Conservation (phyloP, 1,140 invertebrate genomes). For the Rhyacophila brunnea region DNA sequence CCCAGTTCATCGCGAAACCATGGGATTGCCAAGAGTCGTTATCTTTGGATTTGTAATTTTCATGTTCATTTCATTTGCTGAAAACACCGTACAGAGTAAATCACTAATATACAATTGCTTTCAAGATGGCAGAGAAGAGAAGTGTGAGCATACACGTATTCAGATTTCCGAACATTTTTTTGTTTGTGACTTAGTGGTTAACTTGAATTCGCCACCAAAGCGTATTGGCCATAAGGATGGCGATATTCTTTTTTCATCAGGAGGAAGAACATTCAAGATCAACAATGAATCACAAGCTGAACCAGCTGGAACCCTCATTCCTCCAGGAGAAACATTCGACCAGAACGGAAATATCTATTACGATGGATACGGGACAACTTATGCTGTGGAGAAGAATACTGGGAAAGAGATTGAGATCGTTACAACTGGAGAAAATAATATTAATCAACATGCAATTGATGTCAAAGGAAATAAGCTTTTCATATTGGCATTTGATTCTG, state of each 20-base stretch:
- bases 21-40: no score
- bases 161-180: no score
- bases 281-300: not conserved
- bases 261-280: not conserved
- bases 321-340: constrained; percentile 7
- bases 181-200: no score
- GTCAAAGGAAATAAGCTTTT: not conserved
- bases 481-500: constrained; percentile 1
- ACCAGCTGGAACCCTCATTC: not conserved
- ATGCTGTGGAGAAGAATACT: constrained; percentile 5
- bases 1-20: no score
- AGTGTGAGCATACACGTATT: no score
- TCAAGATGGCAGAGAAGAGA: no score
- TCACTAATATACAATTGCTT: no score
- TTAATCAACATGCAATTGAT: constrained; percentile 5
- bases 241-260: not conserved
- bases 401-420: constrained; percentile 8
- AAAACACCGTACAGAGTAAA: no score
- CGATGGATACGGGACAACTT: not conserved
- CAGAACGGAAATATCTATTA: constrained; percentile 10
- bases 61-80: no score
- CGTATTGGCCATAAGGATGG: constrained; percentile 3
- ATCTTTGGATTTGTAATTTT: no score
- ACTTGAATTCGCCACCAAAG: not conserved
- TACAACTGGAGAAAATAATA: constrained; percentile 7